Evolutionary conservation across 2,888 invertebrate species (phyloP), one percentile per base, ranked within the genome.

Genomic region (Sceliomorpha sp.): DNA sequence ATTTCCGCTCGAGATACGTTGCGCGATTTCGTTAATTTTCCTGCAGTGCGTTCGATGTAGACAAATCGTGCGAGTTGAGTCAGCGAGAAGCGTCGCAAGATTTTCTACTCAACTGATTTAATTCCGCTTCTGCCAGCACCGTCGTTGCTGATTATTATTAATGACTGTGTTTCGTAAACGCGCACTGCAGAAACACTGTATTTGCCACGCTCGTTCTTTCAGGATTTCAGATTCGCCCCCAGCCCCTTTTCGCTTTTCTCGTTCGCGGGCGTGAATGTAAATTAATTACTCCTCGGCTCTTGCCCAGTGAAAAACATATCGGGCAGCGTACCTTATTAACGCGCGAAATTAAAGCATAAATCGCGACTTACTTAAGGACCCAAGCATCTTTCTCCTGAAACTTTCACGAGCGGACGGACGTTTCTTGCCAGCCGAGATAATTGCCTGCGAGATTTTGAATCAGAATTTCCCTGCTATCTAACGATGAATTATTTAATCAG

Each of bases 291-390:
- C 75, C 29, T 67, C 76, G 64, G 73, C 58, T 55, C 75, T 72
- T 75, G 74, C 58, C 75, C 72, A 76, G 78, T 73, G 80, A 83
- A 86, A 86, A 86, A 86, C 85, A 84, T 83, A 83, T 83, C 78
- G 81, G 74, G 72, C 80, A 69, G 73, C 74, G 77, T 72, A 74
- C 81, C 82, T 85, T 85, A 84, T 85, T 86, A 85, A 79, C 77
- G 67, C 74, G 76, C 79, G 81, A 82, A 85, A 86, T 86, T 86
- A 81, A 84, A 79, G 80, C 81, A 84, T 86, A 86, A 87, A 87
- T 86, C 84, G 84, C 81, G 79, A 83, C 81, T 84, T 78, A 76
- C 80, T 84, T 84, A 78, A 80, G 78, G 76, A 79, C 84, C 81
- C 78, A 74, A 73, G 74, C 31, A 50, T 39, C 56, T n/a, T n/a